Evolutionary conservation across 2,797 vertebrate species (phyloP).

Genomic region (Hydrophis major): DNA sequence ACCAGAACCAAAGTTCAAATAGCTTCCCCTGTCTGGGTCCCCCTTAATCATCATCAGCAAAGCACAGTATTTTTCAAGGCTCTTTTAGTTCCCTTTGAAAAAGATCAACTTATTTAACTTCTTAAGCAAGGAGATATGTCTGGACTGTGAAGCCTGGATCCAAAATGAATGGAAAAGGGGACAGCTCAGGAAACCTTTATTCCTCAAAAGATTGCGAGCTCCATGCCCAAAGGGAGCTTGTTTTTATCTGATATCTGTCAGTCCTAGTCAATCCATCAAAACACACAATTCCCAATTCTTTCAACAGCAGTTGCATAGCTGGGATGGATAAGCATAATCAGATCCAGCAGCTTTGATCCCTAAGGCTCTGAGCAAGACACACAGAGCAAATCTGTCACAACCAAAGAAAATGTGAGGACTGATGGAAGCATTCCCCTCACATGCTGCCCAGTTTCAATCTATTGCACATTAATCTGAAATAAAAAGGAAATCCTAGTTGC

Average conservation of each 20-base stretch:
- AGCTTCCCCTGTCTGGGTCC: background rate
- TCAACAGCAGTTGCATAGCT: conserved; percentile 7
- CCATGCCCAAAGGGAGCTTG: background rate
- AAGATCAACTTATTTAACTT: background rate
- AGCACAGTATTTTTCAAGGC: background rate
- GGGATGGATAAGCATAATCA: conserved; percentile 10
- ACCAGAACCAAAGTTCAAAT: background rate
- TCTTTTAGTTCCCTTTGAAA: background rate
- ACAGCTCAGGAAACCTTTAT: background rate
- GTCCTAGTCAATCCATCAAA: conserved; percentile 3
- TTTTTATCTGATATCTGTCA: conserved; percentile 18
- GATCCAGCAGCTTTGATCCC: background rate
- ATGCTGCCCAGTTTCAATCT: background rate
- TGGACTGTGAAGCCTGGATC: background rate
- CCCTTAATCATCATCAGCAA: background rate
- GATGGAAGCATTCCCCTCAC: background rate
- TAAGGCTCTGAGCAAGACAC: background rate
- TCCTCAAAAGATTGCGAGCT: background rate
- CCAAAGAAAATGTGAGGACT: background rate
- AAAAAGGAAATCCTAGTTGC: background rate
- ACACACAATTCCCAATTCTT: conserved; percentile 19
- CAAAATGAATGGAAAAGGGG: background rate
- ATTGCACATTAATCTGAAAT: background rate
- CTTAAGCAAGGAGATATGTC: background rate
- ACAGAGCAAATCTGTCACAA: background rate